A percentile compares a stretch with the other conserved stretches of the same genome.
Conservation (phyloP, 2,888 invertebrate species). For the Taenaris catops region DNA sequence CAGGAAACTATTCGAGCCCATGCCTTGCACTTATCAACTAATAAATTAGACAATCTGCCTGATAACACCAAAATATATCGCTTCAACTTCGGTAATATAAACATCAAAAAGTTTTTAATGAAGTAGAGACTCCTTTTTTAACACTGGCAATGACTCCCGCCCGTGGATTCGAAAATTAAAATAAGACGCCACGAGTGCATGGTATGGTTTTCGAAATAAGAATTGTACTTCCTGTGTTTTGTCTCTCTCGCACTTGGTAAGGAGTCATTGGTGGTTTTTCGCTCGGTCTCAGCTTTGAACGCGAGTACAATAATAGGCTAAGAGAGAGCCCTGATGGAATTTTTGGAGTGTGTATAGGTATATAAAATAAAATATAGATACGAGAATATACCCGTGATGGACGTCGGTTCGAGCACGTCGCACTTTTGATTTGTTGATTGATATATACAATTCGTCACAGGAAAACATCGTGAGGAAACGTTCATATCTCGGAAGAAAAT, state of each 20-base stretch:
- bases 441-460: too few relatives aligned
- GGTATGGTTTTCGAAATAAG: conserved; percentile 25
- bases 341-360: too few relatives aligned
- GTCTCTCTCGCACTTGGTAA: conserved; percentile 47
- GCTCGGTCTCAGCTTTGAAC: too few relatives aligned
- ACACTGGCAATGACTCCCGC: conserved; percentile 14
- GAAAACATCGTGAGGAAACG: too few relatives aligned
- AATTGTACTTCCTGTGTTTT: conserved; percentile 53
- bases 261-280: conserved; percentile 43
- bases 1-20: conserved; percentile 72
- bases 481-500: too few relatives aligned
- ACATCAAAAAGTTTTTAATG: conserved; percentile 15
- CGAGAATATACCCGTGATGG: too few relatives aligned
- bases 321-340: too few relatives aligned
- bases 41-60: conserved; percentile 19
- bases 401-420: too few relatives aligned
- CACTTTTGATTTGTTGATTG: too few relatives aligned
- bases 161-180: conserved; percentile 18
- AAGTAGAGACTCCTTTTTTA: not conserved
- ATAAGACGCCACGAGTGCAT: conserved; percentile 14
- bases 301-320: too few relatives aligned
- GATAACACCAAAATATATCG: conserved; percentile 21
- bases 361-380: too few relatives aligned
- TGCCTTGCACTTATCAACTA: conserved; percentile 29
- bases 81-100: conserved; percentile 24